phyloP scores from a whole-genome alignment of 1,140 invertebrate genomes.

The Plutomurus gul region DNA sequence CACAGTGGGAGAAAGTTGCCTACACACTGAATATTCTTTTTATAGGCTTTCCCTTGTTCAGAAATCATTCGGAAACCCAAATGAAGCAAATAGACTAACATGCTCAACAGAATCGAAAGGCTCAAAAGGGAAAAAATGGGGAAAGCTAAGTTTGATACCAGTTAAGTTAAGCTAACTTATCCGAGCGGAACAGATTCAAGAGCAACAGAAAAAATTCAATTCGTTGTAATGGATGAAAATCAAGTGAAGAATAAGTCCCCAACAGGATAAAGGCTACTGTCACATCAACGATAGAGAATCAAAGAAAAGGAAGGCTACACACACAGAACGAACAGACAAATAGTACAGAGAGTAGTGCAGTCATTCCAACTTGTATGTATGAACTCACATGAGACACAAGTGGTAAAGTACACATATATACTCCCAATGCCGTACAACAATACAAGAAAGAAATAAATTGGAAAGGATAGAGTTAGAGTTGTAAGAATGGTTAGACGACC shows the following conservation, averaged over 20 bases:
- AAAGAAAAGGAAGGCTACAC: too few species aligned
- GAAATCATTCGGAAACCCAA: background rate
- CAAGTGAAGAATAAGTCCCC: background rate
- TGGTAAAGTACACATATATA: too few species aligned
- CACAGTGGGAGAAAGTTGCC: too few species aligned
- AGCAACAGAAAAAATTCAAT: constrained; percentile 16
- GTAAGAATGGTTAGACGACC: background rate
- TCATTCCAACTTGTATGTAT: too few species aligned
- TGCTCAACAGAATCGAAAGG: background rate
- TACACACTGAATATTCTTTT: too few species aligned
- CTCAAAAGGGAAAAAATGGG: background rate
- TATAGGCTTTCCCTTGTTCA: too few species aligned
- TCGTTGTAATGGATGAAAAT: background rate
- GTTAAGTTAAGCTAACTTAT: constrained; percentile 25
- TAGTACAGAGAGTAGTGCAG: too few species aligned
- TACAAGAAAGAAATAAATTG: background rate
- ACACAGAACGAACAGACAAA: too few species aligned
- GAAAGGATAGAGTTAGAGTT: background rate
- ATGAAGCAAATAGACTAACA: background rate
- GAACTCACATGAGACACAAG: too few species aligned
- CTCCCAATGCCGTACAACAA: background rate
- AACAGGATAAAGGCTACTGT: background rate
- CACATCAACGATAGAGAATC: background rate
- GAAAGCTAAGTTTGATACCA: background rate
- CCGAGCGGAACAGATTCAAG: constrained; percentile 1